Base-by-base conservation (phyloP, 1,140 invertebrate species). In the Bemisia tabaci region DNA sequence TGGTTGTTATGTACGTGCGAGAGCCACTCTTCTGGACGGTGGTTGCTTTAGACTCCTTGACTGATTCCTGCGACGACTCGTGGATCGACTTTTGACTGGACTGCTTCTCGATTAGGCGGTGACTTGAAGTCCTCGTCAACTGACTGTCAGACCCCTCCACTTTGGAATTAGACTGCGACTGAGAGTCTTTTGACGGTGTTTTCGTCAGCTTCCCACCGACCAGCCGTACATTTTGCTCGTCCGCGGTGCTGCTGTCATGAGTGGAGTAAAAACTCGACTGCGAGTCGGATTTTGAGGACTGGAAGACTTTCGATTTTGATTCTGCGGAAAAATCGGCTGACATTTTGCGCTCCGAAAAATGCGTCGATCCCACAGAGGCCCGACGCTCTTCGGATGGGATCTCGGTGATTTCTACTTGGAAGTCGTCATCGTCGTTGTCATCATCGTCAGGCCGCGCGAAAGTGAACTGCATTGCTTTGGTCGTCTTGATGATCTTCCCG, bases 401-500 rank as follows among this genome's bases (percentile, higher is more conserved):
- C 33, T 48, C 33, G 5, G 33, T 48, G 5, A 48, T 48, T 48
- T 48, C 33, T 48, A 48, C 33, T 17, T 48, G 33, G 33, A 48
- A 48, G 17, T 48, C 33, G 33, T 48, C 33, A 17, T 48, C 33
- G 33, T 48, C 33, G 17, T 48, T 17, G 17, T 48, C 5, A 17
- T 48, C 33, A 17, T 48, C 33, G 17, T 48, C 33, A 48, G 33
- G 33, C 5, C 33, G 33, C 33, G 33, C 33, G 17, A 48, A 48
- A 48, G 33, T 48, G 33, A 48, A 48, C 33, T 48, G 33, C 33
- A 48, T 48, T 9, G 33, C 39, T n/a, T 48, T 66, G 22, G 61
- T 61, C 39, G 27, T 25, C 59, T 63, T 67, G 26, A 67, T 63
- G 17, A 67, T 26, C 33, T 67, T 67, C 22, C 66, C 66, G 26